Evolutionary conservation across 2,113 vertebrate genomes (phyloP), one percentile per base, ranked within the genome.

Genomic region (Trachemys scripta): DNA sequence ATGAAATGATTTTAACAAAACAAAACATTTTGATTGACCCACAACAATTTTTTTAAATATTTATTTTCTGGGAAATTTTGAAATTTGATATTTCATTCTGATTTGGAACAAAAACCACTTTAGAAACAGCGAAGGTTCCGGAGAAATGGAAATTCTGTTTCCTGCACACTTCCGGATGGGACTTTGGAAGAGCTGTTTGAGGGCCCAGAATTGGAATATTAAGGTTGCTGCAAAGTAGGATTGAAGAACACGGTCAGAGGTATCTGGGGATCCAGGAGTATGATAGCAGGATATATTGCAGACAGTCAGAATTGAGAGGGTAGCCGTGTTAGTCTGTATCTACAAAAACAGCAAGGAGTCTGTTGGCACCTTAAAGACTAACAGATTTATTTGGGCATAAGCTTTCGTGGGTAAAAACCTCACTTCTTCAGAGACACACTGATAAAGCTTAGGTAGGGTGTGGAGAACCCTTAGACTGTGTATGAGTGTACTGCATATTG

Each of bases 1-100:
- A 25, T 56, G 24, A 56, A 56, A 56, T 56, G 9, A 96, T 93
- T 97, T 95, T 97, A 96, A 96, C 96, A 97, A 96, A 97, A 96
- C 87, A 97, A 90, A 92, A 84, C 87, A 82, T 82, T 92, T 45
- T 22, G 42, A 11, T 89, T 97, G 93, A 96, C 90, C 88, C 87
- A 95, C 94, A 94, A 92, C 11, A 89, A 89, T 95, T 94, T 57
- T 69, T n/a, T 69, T 92, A 86, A 49, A 47, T 95, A 94, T 95
- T 97, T 94, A 87, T 95, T 97, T 97, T 90, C 53, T 91, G 90
- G 85, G 53, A 94, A 94, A 90, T 83, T 95, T 93, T 92, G 72
- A 72, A 92, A 90, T 84, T 59, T 53, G 80, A 8, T 91, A 50
- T 93, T 96, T 95, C 89, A 88, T 95, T 95, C 92, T 94, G 65